phyloP scores from a whole-genome alignment of 2,888 invertebrate species.

The Choristoneura rosaceana region DNA sequence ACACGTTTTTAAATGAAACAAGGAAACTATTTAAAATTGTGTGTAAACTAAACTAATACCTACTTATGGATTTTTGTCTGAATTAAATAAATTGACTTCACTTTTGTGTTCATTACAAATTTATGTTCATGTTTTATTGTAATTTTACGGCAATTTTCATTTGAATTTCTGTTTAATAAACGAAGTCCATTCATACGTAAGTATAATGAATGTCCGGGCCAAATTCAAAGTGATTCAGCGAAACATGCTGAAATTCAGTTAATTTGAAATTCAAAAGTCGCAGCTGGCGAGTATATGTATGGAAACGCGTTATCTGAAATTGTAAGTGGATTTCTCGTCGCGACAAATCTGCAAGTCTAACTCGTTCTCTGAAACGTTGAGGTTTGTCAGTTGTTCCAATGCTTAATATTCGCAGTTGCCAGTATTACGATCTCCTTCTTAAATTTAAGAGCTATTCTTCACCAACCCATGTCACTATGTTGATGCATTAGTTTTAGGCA shows the following conservation, averaged over 20 bases:
- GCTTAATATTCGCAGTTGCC: background rate
- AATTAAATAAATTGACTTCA: no score
- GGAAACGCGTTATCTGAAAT: conserved; percentile 29
- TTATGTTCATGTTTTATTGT: no score
- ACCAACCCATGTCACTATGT: no score
- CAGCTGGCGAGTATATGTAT: conserved; percentile 10
- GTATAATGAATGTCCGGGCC: background rate
- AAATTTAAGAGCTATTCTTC: no score
- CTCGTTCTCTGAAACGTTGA: conserved; percentile 30
- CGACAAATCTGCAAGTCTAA: conserved; percentile 37
- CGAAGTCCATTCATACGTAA: background rate
- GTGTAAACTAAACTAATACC: no score
- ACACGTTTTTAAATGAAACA: no score
- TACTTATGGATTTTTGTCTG: no score
- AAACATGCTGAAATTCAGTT: conserved; percentile 9
- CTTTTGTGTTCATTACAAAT: no score
- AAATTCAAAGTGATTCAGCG: background rate
- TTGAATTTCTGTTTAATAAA: background rate
- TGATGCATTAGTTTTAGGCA: no score
- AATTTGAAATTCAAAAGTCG: conserved; percentile 24
- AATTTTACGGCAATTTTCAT: no score
- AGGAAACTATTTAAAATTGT: no score
- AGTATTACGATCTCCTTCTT: no score
- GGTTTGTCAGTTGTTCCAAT: conserved; percentile 10
- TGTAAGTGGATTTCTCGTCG: conserved; percentile 33